A percentile compares a stretch with the other conserved stretches of the same genome.
Evolutionary conservation across 2,888 invertebrate species (phyloP).

Genomic region (Pseudeuparius sepicola): DNA sequence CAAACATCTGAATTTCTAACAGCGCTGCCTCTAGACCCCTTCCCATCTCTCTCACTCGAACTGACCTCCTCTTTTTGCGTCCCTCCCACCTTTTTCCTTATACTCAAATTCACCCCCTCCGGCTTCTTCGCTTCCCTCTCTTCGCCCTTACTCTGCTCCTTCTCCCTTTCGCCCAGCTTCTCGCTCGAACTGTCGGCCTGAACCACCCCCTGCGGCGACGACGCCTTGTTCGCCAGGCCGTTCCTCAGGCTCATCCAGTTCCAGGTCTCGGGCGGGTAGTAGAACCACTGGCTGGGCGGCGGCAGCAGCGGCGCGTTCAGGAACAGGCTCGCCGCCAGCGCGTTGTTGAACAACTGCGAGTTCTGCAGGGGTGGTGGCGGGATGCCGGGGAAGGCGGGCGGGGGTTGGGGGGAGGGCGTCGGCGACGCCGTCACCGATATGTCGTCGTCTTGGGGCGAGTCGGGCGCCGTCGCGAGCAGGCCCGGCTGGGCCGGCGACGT

Average conservation of each 20-base stretch:
- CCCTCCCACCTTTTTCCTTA: slow-evolving; percentile 21
- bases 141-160: slow-evolving; percentile 28
- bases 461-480: slow-evolving; percentile 41
- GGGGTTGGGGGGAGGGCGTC: slow-evolving; percentile 45
- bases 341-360: slow-evolving; percentile 44
- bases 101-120: slow-evolving; percentile 36
- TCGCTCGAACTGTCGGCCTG: slow-evolving; percentile 31
- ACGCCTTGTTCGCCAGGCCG: neutral
- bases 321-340: slow-evolving; percentile 60
- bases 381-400: slow-evolving; percentile 34
- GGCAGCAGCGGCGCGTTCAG: slow-evolving; percentile 65
- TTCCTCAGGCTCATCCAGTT: slow-evolving; percentile 50
- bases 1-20: slow-evolving; percentile 59
- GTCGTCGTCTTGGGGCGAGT: slow-evolving; percentile 35
- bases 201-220: slow-evolving; percentile 16
- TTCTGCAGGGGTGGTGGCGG: slow-evolving; percentile 36
- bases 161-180: slow-evolving; percentile 25
- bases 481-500: slow-evolving; percentile 45
- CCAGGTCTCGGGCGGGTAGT: slow-evolving; percentile 65
- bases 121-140: slow-evolving; percentile 18
- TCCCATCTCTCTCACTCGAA: slow-evolving; percentile 32
- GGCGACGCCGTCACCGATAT: slow-evolving; percentile 57
- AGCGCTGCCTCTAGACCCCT: slow-evolving; percentile 39
- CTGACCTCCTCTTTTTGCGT: slow-evolving; percentile 29
- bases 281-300: slow-evolving; percentile 68